phyloP scores from a whole-genome alignment of 2,113 vertebrate species.

The Scytalopus superciliaris region DNA sequence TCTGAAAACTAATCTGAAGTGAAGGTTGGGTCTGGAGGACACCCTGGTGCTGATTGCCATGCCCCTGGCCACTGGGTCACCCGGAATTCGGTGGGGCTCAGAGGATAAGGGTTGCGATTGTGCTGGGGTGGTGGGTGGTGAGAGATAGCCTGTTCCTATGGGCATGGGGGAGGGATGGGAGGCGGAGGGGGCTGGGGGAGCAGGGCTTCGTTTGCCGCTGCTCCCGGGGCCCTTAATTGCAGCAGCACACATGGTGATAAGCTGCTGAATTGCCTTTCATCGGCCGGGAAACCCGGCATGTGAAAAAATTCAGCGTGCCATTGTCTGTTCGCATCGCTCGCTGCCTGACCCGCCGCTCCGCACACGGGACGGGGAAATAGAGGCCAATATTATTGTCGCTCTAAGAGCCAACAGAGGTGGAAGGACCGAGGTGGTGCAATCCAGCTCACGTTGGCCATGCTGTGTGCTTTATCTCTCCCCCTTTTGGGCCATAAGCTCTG shows the following conservation, averaged over 20 bases:
- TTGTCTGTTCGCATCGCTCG: neutral
- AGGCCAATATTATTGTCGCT: neutral
- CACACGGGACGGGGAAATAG: neutral
- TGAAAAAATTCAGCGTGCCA: neutral
- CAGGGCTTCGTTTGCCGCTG: neutral
- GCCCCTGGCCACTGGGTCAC: constrained; percentile 21
- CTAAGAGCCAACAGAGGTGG: neutral
- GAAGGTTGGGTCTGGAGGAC: constrained; percentile 5
- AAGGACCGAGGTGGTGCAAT: neutral
- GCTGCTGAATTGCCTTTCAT: constrained; percentile 37
- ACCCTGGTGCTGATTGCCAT: neutral
- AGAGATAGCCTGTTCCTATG: neutral
- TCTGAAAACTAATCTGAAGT: constrained; percentile 42
- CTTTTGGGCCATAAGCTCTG: neutral
- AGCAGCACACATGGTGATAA: neutral
- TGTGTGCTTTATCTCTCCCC: neutral
- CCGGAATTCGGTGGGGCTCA: neutral
- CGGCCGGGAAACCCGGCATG: neutral
- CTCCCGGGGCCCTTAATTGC: constrained; percentile 53
- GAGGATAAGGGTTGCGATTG: constrained; percentile 6
- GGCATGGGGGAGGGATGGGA: neutral
- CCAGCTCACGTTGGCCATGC: neutral
- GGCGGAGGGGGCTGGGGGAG: neutral
- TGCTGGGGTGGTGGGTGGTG: constrained; percentile 17
- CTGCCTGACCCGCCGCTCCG: neutral